Evolutionary conservation across 2,888 invertebrate species (phyloP), one percentile per base, ranked within the genome.

Genomic region (Zootermopsis nevadensis): DNA sequence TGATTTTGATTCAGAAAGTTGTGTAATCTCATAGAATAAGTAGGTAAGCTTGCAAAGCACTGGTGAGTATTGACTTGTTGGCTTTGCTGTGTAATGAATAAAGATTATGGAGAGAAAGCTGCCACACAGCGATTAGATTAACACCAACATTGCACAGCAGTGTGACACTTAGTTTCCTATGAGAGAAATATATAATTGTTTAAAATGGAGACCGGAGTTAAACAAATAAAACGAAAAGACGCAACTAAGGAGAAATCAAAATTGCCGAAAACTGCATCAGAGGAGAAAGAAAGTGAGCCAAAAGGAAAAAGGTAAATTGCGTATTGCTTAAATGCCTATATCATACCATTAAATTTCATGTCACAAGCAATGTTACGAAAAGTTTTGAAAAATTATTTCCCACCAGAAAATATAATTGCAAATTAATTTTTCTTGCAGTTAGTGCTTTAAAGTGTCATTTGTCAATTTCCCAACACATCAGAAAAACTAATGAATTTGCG

Each of bases 261-360:
- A 38, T 15, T 10, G 19, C 4, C 22, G 33, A 30, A 30, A 38
- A 74, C 24, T 0, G 24, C 24, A 38, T 10, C 10, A 42, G n/a
- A 42, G 8, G 42, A 74, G n/a, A 42, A 74, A 38, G 38, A 42
- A 38, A 22, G 7, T 10, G n/a, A 74, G 8, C 4, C 24, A 38
- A 74, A 74, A 38, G 74, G n/a, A 22, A 74, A 35, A 74, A 38
- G 74, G n/a, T 74, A 74, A 27, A 60, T 27, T 60, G 10, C 60
- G 15, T 22, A 19, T 48, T 48, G 48, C 19, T 38, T 48, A 19
- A 48, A 48, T n/a, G n/a, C n/a, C n/a, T n/a, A n/a, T n/a, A n/a
- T n/a, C n/a, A n/a, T n/a, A 48, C 19, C 19, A 48, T 15, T n/a
- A 48, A 12, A 19, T 19, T 48, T 48, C 48, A 42, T 42, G 19